Base-by-base conservation (phyloP, 2,113 vertebrate species). In the Tylochromis polylepis region DNA sequence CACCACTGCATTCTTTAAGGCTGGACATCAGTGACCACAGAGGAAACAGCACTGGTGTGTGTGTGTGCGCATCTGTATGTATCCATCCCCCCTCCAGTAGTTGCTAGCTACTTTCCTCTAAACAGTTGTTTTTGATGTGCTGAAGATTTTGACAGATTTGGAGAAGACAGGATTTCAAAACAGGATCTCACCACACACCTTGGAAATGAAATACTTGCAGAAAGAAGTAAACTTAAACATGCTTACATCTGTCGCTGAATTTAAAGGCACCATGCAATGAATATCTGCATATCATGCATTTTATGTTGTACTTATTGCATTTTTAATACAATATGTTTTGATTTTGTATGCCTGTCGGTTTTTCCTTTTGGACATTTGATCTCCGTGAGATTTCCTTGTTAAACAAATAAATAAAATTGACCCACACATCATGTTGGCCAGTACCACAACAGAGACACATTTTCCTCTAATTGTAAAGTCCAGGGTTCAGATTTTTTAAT, bases 51-150 rank as follows among this genome's bases (percentile, higher is more conserved):
- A 65, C 31, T 5, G 1, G 60, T 38, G 60, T 65, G 34, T 14
- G 0, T 22, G 34, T 5, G 18, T 1, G 0, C 0, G 1, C 0
- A 1, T 0, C 9, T 11, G 18, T n/a, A 16, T 22, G 31, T 31
- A n/a, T n/a, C n/a, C n/a, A n/a, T n/a, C n/a, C n/a, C 4, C 4
- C 31, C 31, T 31, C 31, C 31, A 31, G 31, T 31, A 31, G 31
- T 31, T 31, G 31, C 31, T 31, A 31, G 4, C 31, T 31, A 31
- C 31, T 31, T 31, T 31, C 31, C 36, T 22, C 20, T 41, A 67
- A 3, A 67, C 34, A 67, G 20, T 14, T 0, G 11, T 0, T 67
- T 67, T 20, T 38, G 20, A 67, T 0, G 34, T 67, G 34, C 62
- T 38, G 62, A 38, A 8, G 34, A 38, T 0, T 0, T 65, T 38